These are phyloP conservation scores for Acanthopagrus latus DNA, from an alignment of 2,797 vertebrate species.

Conservation along the genomic window DNA sequence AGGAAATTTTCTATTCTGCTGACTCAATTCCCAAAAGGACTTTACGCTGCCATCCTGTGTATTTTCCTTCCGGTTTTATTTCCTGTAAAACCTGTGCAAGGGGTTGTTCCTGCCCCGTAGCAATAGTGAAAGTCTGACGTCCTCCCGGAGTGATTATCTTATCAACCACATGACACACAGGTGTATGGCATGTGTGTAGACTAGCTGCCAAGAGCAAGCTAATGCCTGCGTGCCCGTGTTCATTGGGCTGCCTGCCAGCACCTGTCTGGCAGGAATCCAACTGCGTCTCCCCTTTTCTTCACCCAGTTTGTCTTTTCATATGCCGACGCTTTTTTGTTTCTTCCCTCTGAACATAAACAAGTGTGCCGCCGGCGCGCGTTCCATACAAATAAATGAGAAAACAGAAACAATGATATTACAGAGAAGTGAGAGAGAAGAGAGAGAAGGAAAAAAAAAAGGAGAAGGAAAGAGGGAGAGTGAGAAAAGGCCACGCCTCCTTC, in stretches of 20 bases:
- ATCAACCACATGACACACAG: slow-evolving; percentile 39
- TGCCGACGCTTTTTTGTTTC: not conserved
- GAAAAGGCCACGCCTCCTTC: slow-evolving; percentile 45
- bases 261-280: not conserved
- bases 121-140: slow-evolving; percentile 71
- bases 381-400: not conserved
- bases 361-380: not conserved
- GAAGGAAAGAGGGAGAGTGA: slow-evolving; percentile 36
- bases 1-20: slow-evolving; percentile 65
- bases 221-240: slow-evolving; percentile 23
- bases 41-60: slow-evolving; percentile 49
- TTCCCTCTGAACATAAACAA: no score
- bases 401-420: not conserved
- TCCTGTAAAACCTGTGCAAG: slow-evolving; percentile 64
- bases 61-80: slow-evolving; percentile 67
- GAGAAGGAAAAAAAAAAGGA: slow-evolving; percentile 21
- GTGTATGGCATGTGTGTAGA: not conserved
- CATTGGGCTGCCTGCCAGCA: slow-evolving; percentile 46
- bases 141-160: slow-evolving; percentile 6
- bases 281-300: slow-evolving; percentile 9
- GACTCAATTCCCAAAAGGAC: slow-evolving; percentile 68
- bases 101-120: slow-evolving; percentile 40
- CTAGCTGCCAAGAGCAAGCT: slow-evolving; percentile 28
- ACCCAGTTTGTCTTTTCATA: slow-evolving; percentile 2
- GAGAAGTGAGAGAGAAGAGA: slow-evolving; percentile 17